Base-by-base conservation (phyloP, 2,888 invertebrate species). In the Melieria omissa region DNA sequence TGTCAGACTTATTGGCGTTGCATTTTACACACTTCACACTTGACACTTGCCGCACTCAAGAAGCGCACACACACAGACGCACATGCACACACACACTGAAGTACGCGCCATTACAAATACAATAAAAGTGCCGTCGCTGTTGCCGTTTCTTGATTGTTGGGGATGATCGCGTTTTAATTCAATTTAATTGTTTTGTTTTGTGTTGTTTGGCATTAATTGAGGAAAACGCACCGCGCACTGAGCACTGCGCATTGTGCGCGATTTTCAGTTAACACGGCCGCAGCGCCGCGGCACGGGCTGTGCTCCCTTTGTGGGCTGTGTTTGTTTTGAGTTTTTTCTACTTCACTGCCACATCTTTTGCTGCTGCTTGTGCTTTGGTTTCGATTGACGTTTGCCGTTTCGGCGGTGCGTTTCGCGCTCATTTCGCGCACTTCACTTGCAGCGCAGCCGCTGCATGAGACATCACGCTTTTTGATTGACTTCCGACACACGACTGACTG, bases 391-490 rank as follows among this genome's bases (percentile, higher is more conserved):
- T 61, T 42, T 42, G 16, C 29, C 12, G 4, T 41, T n/a, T 58
- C 67, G 67, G 67, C 67, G 61, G 67, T 67, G 60, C 67, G 67
- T 67, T 67, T 67, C 67, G 67, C 67, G 67, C 67, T 67, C 67
- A 67, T 67, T 67, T 67, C 60, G 67, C 67, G 67, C 67, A 60
- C 67, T 60, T 67, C 67, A 67, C 47, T 60, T 60, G 41, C 60
- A 52, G 49, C 49, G 61, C 52, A 49, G 60, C 67, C 67, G 72
- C 73, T 65, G 73, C 65, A 65, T 74, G 66, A 65, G 63, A 85
- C 84, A 69, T 62, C 63, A 86, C 86, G 84, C 85, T 86, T 81
- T 85, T 83, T 85, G 85, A 86, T 86, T 85, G 85, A 86, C 86
- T 85, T 84, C 85, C 86, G 86, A 85, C 85, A 84, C 86, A 84